phyloP scores from a whole-genome alignment of 1,140 invertebrate species.

The Matsumurasca onukii region DNA sequence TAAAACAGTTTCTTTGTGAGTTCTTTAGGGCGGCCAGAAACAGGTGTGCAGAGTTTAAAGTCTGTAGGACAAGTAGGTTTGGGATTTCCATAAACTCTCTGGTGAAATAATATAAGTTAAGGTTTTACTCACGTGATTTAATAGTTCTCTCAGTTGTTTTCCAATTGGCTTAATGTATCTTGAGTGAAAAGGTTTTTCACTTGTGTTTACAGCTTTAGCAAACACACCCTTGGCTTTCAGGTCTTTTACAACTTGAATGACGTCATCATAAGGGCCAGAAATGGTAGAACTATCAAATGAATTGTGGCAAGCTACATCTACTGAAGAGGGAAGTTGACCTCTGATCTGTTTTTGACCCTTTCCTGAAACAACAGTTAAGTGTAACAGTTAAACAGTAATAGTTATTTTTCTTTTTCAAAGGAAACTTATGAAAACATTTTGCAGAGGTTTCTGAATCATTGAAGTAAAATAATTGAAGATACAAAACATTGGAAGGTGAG shows the following conservation, averaged over 20 bases:
- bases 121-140: neutral
- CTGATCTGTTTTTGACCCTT: conserved; percentile 59
- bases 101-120: no score
- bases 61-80: no score
- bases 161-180: conserved; percentile 69
- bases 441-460: no score
- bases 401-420: no score
- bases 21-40: no score
- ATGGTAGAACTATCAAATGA: conserved; percentile 53
- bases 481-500: no score
- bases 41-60: no score
- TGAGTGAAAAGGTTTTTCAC: conserved; percentile 74
- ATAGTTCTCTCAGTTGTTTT: neutral
- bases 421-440: no score
- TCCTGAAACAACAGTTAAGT: conserved; percentile 46
- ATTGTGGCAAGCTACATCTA: conserved; percentile 73
- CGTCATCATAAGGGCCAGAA: conserved; percentile 61
- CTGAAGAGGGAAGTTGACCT: conserved; percentile 52
- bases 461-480: no score
- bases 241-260: conserved; percentile 48
- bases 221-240: conserved; percentile 58
- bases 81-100: no score
- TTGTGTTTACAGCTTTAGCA: conserved; percentile 65
- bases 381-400: no score
- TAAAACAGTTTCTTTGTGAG: no score